A percentile compares a stretch with the other conserved stretches of the same genome.
These are phyloP conservation scores for Lamellibrachia satsuma DNA, from an alignment of 2,888 invertebrate species.

Conservation along the genomic window DNA sequence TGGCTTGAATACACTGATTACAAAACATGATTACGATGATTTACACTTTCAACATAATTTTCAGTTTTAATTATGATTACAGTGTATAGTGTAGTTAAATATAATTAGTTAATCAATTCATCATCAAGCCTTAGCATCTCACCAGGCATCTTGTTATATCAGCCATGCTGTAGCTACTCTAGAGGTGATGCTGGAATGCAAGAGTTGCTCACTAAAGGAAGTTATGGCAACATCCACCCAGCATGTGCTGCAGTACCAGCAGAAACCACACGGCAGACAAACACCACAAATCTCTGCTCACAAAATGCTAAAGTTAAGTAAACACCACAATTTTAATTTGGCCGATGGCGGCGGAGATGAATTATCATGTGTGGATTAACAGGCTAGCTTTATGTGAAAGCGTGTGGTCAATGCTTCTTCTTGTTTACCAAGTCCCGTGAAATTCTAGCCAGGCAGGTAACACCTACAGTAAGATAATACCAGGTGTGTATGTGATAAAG, in stretches of 20 bases:
- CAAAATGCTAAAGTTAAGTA: neutral
- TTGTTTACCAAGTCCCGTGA: neutral
- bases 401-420: neutral
- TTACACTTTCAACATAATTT: no score
- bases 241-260: neutral
- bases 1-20: no score
- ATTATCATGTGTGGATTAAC: neutral
- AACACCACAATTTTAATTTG: neutral
- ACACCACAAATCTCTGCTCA: neutral
- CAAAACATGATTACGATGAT: no score
- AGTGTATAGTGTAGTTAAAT: no score
- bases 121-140: no score
- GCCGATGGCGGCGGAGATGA: neutral
- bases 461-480: neutral
- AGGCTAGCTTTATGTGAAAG: neutral
- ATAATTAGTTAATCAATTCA: no score
- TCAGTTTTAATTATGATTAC: no score
- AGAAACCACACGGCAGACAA: neutral
- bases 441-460: neutral
- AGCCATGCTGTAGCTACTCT: no score
- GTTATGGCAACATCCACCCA: neutral
- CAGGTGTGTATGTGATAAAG: neutral
- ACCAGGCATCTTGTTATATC: no score
- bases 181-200: no score
- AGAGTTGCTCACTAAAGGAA: no score